Base-by-base conservation (phyloP, 1,140 invertebrate species). In the Nasonia giraulti region DNA sequence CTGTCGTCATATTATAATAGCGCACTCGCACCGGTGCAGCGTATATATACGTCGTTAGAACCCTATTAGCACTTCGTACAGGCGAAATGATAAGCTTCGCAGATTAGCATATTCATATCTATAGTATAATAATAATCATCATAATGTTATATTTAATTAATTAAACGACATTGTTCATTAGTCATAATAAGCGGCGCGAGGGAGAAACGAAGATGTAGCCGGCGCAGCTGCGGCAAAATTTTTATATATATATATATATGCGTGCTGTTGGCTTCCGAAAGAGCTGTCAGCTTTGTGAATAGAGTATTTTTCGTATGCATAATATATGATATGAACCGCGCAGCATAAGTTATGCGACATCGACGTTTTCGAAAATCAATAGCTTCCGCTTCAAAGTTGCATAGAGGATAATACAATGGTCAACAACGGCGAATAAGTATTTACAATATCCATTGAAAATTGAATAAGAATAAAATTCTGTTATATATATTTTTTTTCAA, bases 361-460 rank as follows among this genome's bases (percentile, higher is more conserved):
- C 12, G 37, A 80, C 31, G 47, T 31, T 80, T 80, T n/a, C 50
- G 33, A 80, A 27, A 80, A 74, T 33, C 11, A 83, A 75, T 20
- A 62, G 17, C 33, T 62, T 84, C 79, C 47, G 7, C 33, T 80
- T 33, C 12, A 50, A 80, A 84, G 0, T 37, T 37, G 47, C 75
- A 76, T 76, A 50, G 47, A 50, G 47, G 12, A 50, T 14, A 4
- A 31, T 31, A 10, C 75, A 8, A 80, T 85, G 31, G 17, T 84
- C 17, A 84, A 83, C 31, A 79, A 79, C 37, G 20, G 75, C 50
- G 37, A 83, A 71, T 40, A 81, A 71, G 10, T 85, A 81, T 85
- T 81, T 81, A 85, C 55, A 85, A 81, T 69, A 85, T 81, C 81
- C 31, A 74, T 73, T 17, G 8, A 85, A 81, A 62, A 62, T 81